These are phyloP conservation scores for Plecotus auritus DNA, from an alignment of 2,113 vertebrate genomes.

Conservation along the genomic window DNA sequence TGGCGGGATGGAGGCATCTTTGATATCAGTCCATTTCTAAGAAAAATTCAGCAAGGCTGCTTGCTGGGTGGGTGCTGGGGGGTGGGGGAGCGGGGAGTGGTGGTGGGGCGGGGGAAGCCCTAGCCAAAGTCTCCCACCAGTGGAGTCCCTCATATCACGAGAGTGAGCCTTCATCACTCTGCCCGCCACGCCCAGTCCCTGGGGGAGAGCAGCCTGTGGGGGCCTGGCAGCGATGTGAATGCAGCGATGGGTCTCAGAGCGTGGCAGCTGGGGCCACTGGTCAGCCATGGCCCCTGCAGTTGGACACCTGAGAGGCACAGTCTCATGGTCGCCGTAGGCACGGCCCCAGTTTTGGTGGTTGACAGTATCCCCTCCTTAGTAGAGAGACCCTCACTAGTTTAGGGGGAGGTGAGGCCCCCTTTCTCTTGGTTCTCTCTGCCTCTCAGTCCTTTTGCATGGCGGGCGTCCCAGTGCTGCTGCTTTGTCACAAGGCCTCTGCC, in stretches of 20 bases:
- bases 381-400: background rate
- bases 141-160: background rate
- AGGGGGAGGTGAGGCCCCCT: background rate
- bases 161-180: background rate
- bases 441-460: background rate
- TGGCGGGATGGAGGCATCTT: background rate
- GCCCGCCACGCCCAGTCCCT: too few species aligned
- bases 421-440: background rate
- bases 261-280: background rate
- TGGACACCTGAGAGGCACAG: background rate
- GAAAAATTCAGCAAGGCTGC: background rate
- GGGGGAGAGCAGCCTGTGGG: background rate
- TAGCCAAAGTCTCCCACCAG: too few species aligned
- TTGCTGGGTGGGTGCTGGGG: background rate
- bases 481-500: background rate
- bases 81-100: too few species aligned
- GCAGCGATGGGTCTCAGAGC: background rate
- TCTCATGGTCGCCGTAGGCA: too few species aligned
- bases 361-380: background rate
- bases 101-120: too few species aligned
- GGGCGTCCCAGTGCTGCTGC: background rate
- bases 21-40: background rate
- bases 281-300: accelerated
- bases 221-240: background rate
- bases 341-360: background rate